Base-by-base conservation (phyloP, 2,888 invertebrate genomes). In the Rhagonycha lutea region DNA sequence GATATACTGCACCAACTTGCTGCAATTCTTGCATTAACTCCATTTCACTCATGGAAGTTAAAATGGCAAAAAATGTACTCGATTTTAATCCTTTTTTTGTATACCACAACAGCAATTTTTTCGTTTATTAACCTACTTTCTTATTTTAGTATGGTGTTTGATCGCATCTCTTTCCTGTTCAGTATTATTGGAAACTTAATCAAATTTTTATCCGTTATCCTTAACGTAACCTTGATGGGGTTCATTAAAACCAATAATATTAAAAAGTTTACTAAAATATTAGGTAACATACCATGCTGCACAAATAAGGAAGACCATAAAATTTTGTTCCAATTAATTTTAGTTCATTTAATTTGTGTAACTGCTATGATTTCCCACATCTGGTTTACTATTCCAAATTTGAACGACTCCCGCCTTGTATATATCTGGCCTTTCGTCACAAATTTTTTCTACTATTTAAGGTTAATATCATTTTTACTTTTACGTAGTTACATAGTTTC, bases 61-160 rank as follows among this genome's bases (percentile, higher is more conserved):
- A 47, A 7, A 7, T 47, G n/a, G n/a, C 47, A 47, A 47, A 47
- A n/a, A 47, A 0, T 8, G n/a, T 47, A 47, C 5, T 47, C 47
- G 2, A 7, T 2, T n/a, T 7, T 47, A n/a, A 1, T 47, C 7
- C n/a, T 47, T n/a, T n/a, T n/a, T 47, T 0, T 47, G 7, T 47
- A 47, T n/a, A 47, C 47, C n/a, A 47, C n/a, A 7, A 7, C 3
- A n/a, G 2, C 7, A n/a, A 2, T n/a, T 7, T n/a, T 7, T 47
- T 47, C 47, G 3, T 47, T 1, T 47, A 0, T 7, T n/a, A 7
- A 5, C 5, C n/a, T 47, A 47, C n/a, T 2, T 7, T 7, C 0
- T 47, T 5, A n/a, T 47, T n/a, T n/a, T 0, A n/a, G 7, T 8
- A 7, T 0, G 0, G 7, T 0, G 4, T 4, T 5, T 26, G 2